Conservation (phyloP, 2,797 vertebrate species). For the Naso thynnoides region DNA sequence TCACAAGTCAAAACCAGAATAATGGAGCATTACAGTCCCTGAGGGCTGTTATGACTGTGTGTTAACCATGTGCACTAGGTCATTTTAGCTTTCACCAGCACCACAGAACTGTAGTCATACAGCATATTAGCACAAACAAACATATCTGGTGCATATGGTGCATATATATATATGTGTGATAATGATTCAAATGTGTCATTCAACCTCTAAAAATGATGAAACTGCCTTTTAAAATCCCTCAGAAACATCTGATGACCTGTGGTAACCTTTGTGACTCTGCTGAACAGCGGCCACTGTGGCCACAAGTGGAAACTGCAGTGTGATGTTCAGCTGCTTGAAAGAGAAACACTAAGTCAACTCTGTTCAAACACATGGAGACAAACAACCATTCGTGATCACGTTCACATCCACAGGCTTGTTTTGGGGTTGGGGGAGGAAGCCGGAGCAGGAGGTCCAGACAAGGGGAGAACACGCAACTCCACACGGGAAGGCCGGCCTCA, state of each 20-base stretch:
- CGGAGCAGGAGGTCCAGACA: too few species aligned
- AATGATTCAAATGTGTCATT: not conserved
- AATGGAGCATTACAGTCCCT: not conserved
- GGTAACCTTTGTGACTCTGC: not conserved
- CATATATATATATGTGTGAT: too few species aligned
- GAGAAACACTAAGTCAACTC: too few species aligned
- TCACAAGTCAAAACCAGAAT: constrained; percentile 27
- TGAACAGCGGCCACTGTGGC: not conserved
- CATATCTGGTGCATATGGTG: not conserved
- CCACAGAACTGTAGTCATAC: not conserved
- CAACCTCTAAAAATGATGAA: not conserved
- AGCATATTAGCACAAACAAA: not conserved
- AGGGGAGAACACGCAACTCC: too few species aligned
- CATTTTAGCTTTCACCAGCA: not conserved
- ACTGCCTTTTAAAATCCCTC: not conserved
- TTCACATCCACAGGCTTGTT: too few species aligned
- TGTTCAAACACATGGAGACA: too few species aligned
- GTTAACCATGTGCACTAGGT: not conserved
- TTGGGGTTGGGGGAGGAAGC: too few species aligned
- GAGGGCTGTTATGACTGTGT: not conserved
- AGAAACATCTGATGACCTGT: not conserved
- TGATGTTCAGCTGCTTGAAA: too few species aligned
- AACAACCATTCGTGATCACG: too few species aligned
- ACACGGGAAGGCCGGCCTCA: too few species aligned
- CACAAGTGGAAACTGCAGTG: not conserved